Evolutionary conservation across 2,113 vertebrate species (phyloP).

Genomic region (Mustela lutreola): DNA sequence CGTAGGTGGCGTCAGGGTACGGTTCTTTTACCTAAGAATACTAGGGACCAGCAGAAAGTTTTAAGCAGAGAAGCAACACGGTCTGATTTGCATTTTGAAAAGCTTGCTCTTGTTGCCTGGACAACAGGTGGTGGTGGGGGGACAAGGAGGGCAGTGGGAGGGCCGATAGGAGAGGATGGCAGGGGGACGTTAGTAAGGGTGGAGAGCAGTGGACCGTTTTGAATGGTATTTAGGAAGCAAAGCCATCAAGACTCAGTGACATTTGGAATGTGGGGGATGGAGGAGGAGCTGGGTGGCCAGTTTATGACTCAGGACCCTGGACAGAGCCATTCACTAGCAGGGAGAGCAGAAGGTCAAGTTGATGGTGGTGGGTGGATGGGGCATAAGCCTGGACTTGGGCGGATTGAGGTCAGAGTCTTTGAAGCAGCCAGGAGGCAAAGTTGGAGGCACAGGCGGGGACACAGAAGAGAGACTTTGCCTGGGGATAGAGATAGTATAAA

Average conservation of each 20-base stretch:
- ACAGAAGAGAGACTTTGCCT: neutral
- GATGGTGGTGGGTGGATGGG: neutral
- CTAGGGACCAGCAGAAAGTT: neutral
- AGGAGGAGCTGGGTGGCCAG: neutral
- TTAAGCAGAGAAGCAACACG: neutral
- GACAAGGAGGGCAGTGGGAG: neutral
- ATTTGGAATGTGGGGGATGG: neutral
- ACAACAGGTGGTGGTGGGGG: neutral
- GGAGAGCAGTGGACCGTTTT: neutral
- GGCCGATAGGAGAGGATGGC: too few species aligned
- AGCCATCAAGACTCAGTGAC: slow-evolving; percentile 28
- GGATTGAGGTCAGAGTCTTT: neutral
- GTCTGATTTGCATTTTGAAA: neutral
- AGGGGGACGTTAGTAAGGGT: accelerated
- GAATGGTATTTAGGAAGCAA: slow-evolving; percentile 44
- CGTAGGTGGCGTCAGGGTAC: accelerated
- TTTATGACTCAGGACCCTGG: neutral
- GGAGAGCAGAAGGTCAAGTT: neutral
- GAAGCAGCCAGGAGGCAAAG: neutral
- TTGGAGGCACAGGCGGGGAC: accelerated
- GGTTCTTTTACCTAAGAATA: neutral
- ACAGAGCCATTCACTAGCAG: neutral
- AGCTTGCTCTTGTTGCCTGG: neutral
- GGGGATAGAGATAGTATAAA: too few species aligned
- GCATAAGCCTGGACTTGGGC: neutral